A percentile compares a stretch with the other conserved stretches of the same genome.
Conservation (phyloP, 2,888 invertebrate genomes). For the Tachina lurida region DNA sequence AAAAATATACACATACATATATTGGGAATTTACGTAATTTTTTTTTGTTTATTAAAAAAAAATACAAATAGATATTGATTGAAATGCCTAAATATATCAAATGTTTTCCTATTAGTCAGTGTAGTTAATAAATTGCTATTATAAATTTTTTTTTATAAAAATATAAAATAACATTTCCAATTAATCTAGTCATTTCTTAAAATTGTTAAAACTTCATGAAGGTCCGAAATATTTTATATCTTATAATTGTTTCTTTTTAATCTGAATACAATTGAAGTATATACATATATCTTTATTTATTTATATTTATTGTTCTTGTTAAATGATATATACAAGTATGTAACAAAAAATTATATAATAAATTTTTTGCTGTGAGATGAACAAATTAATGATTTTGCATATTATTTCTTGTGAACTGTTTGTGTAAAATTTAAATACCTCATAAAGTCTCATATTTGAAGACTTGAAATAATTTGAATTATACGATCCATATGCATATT, state of each 20-base stretch:
- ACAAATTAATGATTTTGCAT: not conserved
- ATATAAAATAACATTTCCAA: constrained; percentile 32
- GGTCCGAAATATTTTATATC: constrained; percentile 46
- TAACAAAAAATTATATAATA: constrained; percentile 27
- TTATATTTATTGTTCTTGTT: constrained; percentile 65
- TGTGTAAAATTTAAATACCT: no score
- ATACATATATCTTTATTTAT: constrained; percentile 4
- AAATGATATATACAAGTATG: constrained; percentile 28
- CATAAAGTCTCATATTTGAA: no score
- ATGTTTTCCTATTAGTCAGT: constrained; percentile 61
- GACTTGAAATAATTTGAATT: no score
- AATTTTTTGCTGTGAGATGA: constrained; percentile 27
- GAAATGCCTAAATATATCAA: constrained; percentile 51
- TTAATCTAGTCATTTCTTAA: constrained; percentile 59
- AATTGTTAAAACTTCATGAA: constrained; percentile 52
- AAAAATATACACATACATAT: constrained; percentile 28
- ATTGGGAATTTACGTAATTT: constrained; percentile 36
- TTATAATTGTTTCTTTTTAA: constrained; percentile 42
- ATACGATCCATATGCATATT: no score
- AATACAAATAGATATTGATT: constrained; percentile 47
- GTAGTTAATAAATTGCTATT: constrained; percentile 51
- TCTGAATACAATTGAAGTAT: constrained; percentile 17
- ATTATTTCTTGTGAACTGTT: no score
- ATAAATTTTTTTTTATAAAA: constrained; percentile 29
- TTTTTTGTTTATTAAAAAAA: constrained; percentile 47